Percentiles rank a stretch among this genome's conserved stretches.
phyloP scores from a whole-genome alignment of 2,888 invertebrate genomes.

The Dryocosmus kuriphilus region DNA sequence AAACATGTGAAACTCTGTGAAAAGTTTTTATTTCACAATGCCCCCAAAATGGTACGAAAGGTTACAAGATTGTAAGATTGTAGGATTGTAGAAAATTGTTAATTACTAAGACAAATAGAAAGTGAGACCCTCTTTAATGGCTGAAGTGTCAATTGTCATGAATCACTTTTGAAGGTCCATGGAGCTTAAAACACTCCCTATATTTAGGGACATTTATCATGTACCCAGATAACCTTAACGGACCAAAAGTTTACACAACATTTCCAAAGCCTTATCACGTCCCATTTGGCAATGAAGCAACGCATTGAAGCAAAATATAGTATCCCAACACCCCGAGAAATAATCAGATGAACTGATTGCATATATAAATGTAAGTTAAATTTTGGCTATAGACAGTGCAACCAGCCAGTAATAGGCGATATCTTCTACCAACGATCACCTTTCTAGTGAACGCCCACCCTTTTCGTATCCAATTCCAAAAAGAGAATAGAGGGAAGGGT shows the following conservation, averaged over 20 bases:
- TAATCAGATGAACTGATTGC: constrained; percentile 25
- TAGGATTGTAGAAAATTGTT: background rate
- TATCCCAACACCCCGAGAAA: constrained; percentile 14
- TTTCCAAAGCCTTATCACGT: constrained; percentile 25
- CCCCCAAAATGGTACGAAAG: background rate
- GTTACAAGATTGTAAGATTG: background rate
- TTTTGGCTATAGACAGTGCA: background rate
- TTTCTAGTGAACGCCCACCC: constrained; percentile 37
- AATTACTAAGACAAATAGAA: background rate
- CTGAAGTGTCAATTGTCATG: background rate
- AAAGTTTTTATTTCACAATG: too few relatives aligned
- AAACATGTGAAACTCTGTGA: too few relatives aligned
- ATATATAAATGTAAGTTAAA: constrained; percentile 17
- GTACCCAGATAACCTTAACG: background rate
- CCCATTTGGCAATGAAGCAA: constrained; percentile 9
- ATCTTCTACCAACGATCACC: constrained; percentile 43
- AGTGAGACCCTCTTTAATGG: background rate
- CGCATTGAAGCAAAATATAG: constrained; percentile 6
- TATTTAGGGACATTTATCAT: background rate
- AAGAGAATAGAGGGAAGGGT: constrained; percentile 32
- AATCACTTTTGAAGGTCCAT: background rate
- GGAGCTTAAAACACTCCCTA: background rate
- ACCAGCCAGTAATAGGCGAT: constrained; percentile 19
- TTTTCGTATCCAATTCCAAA: constrained; percentile 35
- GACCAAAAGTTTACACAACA: constrained; percentile 3